Base-by-base conservation (phyloP, 2,797 vertebrate genomes). In the Micromesistius poutassou region DNA sequence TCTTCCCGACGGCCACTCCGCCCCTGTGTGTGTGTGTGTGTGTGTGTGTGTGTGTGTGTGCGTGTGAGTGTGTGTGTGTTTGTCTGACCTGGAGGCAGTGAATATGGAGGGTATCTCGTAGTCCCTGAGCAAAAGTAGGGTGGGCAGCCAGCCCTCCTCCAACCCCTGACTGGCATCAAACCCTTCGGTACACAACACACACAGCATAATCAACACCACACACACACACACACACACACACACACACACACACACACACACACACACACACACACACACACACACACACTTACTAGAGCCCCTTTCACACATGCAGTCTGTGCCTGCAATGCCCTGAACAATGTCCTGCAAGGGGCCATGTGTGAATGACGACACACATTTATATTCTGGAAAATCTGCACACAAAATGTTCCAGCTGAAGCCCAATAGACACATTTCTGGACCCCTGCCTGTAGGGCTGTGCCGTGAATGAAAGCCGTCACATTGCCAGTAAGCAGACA, bases 51-150 rank as follows among this genome's bases (percentile, higher is more conserved):
- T 31, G 12, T 30, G 70, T 71, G 31, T 71, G 70, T 33, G 31
- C 22, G 70, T 71, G 70, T 33, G 70, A 19, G 30, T 16, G 70
- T 71, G 30, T 71, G 70, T 33, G 31, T 71, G 70, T 71, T 30
- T 30, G 70, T 82, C 92, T 88, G 73, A 98, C 97, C 94, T 99
- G 93, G 95, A 98, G 88, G 97, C 79, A 0, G 96, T 97, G 91
- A 98, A 96, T 86, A 97, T 78, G 1, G 95, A 90, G 0, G 97
- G 96, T 92, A 98, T 94, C 85, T 92, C 72, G 74, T 94, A 98
- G 86, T 99, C 98, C 82, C 97, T 91, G 83, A 99, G 96, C 3
- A 99, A 94, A 80, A 99, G 92, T 14, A 99, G 90, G 0, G 97
- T 96, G 72, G 97, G 97, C 50, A 99, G 92, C 97, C 97, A 98